These are phyloP conservation scores for Cryptophagus acutangulus DNA, from an alignment of 2,888 invertebrate genomes.

Conservation along the genomic window DNA sequence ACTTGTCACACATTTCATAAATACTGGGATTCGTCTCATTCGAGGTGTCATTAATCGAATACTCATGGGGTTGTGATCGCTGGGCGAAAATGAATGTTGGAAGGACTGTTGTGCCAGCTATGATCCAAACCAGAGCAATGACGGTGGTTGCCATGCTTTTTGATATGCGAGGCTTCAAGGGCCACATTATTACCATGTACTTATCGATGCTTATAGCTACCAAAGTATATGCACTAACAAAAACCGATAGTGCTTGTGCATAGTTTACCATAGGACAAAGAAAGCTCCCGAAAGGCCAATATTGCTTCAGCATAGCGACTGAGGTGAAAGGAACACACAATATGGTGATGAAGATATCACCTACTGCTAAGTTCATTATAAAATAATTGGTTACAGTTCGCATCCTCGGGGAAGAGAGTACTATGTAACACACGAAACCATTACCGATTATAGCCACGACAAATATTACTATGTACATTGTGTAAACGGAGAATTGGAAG, in stretches of 20 bases:
- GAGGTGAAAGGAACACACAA: constrained; percentile 91
- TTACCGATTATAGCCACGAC: constrained; percentile 68
- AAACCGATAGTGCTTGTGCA: constrained; percentile 73
- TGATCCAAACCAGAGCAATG: constrained; percentile 68
- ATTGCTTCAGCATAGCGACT: constrained; percentile 71
- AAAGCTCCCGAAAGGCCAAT: constrained; percentile 82
- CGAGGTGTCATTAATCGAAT: constrained; percentile 35
- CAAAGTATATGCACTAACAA: constrained; percentile 84
- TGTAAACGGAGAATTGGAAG: constrained; percentile 62
- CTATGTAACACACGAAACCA: constrained; percentile 80
- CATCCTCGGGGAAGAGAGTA: constrained; percentile 78
- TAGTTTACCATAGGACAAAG: constrained; percentile 82
- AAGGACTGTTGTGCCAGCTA: constrained; percentile 72
- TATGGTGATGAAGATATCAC: constrained; percentile 84
- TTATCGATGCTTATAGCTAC: constrained; percentile 88
- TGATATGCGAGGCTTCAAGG: constrained; percentile 73
- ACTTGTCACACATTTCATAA: constrained; percentile 63
- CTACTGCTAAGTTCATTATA: constrained; percentile 82
- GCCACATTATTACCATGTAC: constrained; percentile 87
- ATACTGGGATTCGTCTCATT: constrained; percentile 37
- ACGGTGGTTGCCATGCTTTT: constrained; percentile 65
- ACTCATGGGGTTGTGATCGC: constrained; percentile 54
- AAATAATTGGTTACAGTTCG: constrained; percentile 89
- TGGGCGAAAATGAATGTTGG: constrained; percentile 76
- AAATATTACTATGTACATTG: constrained; percentile 69